Conservation (phyloP, 2,888 invertebrate genomes). For the Nomada lathburiana region DNA sequence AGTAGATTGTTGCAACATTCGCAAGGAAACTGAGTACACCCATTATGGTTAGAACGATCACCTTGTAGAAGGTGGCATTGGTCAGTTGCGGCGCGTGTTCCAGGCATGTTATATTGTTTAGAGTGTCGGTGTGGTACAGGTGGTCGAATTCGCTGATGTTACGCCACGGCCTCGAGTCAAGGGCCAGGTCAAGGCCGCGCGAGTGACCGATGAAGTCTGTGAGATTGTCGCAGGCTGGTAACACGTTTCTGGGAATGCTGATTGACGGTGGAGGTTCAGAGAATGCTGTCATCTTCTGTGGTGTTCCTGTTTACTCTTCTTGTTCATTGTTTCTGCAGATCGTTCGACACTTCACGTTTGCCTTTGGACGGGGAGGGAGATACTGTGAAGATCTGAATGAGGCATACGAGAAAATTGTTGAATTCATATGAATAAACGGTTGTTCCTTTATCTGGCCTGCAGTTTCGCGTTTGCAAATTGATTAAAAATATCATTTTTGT, state of each 20-base stretch:
- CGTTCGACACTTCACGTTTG: too few relatives aligned
- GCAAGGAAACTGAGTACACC: constrained; percentile 90
- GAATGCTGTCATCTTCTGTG: constrained; percentile 17
- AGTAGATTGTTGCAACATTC: constrained; percentile 91
- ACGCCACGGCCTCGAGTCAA: constrained; percentile 13
- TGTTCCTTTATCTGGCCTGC: not conserved
- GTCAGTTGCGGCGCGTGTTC: constrained; percentile 90
- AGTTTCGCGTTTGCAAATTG: not conserved
- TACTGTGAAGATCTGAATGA: too few relatives aligned
- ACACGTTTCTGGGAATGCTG: not conserved
- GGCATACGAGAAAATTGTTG: too few relatives aligned
- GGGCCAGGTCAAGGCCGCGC: constrained; percentile 31
- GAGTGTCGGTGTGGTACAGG: not conserved
- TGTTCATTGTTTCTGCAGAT: constrained; percentile 12
- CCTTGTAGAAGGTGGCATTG: constrained; percentile 87
- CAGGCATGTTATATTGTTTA: constrained; percentile 82
- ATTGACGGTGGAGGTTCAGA: not conserved
- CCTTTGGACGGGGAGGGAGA: not conserved
- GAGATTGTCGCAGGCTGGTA: constrained; percentile 63
- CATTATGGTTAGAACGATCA: constrained; percentile 89
- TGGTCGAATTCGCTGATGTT: constrained; percentile 47
- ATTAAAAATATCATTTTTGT: not conserved
- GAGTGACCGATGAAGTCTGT: constrained; percentile 49
- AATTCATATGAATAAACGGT: not conserved
- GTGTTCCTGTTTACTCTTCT: not conserved